These are phyloP conservation scores for Philopedon plagiatum DNA, from an alignment of 2,888 invertebrate species.

Conservation along the genomic window DNA sequence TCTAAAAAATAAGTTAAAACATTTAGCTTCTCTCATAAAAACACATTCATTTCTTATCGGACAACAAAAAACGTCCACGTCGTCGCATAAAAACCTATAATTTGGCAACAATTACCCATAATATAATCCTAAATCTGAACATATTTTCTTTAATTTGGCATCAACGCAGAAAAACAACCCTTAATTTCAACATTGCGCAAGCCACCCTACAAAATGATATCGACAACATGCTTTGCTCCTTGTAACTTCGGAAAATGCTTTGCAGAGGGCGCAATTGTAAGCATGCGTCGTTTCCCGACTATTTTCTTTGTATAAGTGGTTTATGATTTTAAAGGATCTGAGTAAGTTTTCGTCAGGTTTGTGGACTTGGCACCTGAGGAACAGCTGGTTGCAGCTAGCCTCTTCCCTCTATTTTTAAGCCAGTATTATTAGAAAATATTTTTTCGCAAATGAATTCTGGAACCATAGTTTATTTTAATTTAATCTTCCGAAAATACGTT, in stretches of 20 bases:
- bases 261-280: conserved; percentile 24
- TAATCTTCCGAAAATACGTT: no score
- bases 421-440: no score
- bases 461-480: no score
- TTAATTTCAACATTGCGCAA: conserved; percentile 43
- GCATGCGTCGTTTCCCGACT: conserved; percentile 35
- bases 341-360: neutral
- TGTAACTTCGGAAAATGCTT: conserved; percentile 21
- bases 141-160: conserved; percentile 23
- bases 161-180: conserved; percentile 30
- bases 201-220: conserved; percentile 37
- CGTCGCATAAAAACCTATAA: conserved; percentile 1
- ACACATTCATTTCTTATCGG: neutral
- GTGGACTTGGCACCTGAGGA: no score
- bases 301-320: conserved; percentile 7
- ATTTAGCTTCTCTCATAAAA: neutral
- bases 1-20: no score
- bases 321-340: neutral
- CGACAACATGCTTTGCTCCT: conserved; percentile 45
- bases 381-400: no score
- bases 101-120: conserved; percentile 17
- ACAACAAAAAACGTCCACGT: neutral
- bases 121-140: neutral
- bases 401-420: no score
- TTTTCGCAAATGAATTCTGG: no score